phyloP scores from a whole-genome alignment of 1,140 invertebrate species.

The Conus ventricosus region DNA sequence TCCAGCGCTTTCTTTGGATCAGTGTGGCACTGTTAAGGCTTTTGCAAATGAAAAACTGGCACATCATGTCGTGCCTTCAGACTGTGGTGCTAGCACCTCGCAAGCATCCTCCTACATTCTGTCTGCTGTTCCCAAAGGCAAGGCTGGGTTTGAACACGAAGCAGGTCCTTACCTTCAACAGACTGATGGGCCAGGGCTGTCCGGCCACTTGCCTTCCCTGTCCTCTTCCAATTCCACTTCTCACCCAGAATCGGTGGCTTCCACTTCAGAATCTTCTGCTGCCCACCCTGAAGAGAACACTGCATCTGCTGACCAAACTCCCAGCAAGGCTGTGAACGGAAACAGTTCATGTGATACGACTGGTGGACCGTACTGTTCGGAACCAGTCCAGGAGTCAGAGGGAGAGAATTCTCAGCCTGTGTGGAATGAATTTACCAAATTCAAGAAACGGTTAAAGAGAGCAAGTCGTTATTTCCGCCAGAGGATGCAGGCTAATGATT shows the following conservation, averaged over 20 bases:
- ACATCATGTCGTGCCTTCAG: neutral
- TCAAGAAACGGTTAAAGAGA: conserved; percentile 59
- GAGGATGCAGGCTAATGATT: conserved; percentile 32
- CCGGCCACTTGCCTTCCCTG: neutral
- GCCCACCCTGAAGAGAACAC: neutral
- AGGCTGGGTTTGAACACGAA: conserved; percentile 21
- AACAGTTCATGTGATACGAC: neutral
- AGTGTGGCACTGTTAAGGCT: neutral
- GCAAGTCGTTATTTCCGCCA: conserved; percentile 54
- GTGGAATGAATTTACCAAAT: conserved; percentile 67
- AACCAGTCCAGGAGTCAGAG: conserved; percentile 24
- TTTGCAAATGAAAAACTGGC: neutral
- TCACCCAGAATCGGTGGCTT: conserved; percentile 10
- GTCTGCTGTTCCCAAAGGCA: neutral
- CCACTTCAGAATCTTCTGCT: conserved; percentile 15
- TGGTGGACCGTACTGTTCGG: neutral
- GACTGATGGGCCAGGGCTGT: neutral
- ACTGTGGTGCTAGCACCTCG: neutral
- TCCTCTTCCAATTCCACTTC: neutral
- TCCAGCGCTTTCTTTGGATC: neutral
- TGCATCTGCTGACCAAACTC: neutral
- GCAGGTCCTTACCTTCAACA: conserved; percentile 24
- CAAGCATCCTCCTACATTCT: neutral
- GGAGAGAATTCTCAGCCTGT: conserved; percentile 48
- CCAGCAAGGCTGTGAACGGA: neutral